Evolutionary conservation across 2,113 vertebrate genomes (phyloP), one percentile per base, ranked within the genome.

Genomic region (Antidorcas marsupialis): DNA sequence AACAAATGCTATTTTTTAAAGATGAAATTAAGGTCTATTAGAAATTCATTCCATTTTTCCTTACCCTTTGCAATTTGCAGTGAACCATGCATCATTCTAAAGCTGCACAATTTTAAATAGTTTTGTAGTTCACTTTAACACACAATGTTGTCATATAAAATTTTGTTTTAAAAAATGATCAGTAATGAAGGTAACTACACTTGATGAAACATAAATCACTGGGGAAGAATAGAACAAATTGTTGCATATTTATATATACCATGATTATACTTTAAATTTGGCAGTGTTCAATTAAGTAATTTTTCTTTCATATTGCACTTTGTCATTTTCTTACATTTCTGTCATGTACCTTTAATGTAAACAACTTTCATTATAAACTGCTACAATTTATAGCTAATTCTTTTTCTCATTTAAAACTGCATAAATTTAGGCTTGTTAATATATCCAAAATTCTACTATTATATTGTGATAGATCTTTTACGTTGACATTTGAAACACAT

Each of bases 1-100:
- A 94, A 89, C 15, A 74, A 94, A 55, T 5, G 16, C 7, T 90
- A 71, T 90, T 96, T 94, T 93, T 96, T 97, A 87, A 89, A 39
- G 23, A 84, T 74, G 25, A 87, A 94, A 96, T 89, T 91, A 94
- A 92, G 60, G 21, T 82, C 33, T 92, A 45, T 90, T 78, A 97
- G 79, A 60, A 95, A 95, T 95, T 67, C 76, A 94, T 85, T 59
- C 15, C 23, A 55, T 81, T 85, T 96, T 82, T 14, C 28, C 30
- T 64, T 53, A 92, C 3, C 39, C 33, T 81, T 89, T 97, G 62
- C 33, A 92, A 96, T 95, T 95, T 96, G 39, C 17, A 88, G 39
- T 60, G 74, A 94, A 50, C n/a, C 28, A 55, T 67, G 39, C 33
- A 87, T 93, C 76, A 96, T 87, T 92, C 39, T 74, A 79, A 88